Evolutionary conservation across 1,140 invertebrate species (phyloP).

Genomic region (Paracyclopina nana): DNA sequence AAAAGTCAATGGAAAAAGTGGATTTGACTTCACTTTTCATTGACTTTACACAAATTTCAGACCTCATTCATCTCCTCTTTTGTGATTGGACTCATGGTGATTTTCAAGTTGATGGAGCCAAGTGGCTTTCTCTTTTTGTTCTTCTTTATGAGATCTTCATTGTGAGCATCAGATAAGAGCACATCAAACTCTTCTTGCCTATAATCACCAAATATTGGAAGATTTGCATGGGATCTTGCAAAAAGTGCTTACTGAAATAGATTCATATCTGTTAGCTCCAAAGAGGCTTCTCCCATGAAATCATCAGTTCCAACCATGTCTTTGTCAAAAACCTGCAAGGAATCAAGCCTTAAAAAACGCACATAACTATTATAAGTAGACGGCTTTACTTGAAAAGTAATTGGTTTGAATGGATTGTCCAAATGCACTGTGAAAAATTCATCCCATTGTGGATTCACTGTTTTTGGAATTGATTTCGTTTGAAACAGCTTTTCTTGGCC

Average conservation of each 20-base stretch:
- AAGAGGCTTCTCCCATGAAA: conserved; percentile 3
- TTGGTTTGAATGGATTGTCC: conserved; percentile 4
- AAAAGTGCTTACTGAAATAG: not conserved
- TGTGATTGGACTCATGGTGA: not conserved
- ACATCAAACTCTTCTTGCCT: not conserved
- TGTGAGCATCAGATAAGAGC: not conserved
- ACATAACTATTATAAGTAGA: no score
- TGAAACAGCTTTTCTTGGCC: conserved; percentile 1
- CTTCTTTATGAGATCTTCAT: conserved; percentile 8
- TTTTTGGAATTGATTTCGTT: conserved; percentile 1
- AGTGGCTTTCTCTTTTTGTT: conserved; percentile 7
- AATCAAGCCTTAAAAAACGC: not conserved
- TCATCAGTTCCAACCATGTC: conserved; percentile 2
- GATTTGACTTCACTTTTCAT: no score
- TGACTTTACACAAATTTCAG: no score
- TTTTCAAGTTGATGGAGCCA: not conserved
- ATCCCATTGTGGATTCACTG: not conserved
- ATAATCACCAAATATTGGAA: no score
- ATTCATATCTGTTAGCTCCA: not conserved
- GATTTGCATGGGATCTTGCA: not conserved
- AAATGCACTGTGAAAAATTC: not conserved
- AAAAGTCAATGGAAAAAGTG: no score
- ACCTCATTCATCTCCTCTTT: conserved; percentile 10
- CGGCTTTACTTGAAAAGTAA: not conserved
- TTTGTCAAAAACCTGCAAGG: not conserved